Conservation (phyloP, 2,113 vertebrate species). For the Cacatua alba region DNA sequence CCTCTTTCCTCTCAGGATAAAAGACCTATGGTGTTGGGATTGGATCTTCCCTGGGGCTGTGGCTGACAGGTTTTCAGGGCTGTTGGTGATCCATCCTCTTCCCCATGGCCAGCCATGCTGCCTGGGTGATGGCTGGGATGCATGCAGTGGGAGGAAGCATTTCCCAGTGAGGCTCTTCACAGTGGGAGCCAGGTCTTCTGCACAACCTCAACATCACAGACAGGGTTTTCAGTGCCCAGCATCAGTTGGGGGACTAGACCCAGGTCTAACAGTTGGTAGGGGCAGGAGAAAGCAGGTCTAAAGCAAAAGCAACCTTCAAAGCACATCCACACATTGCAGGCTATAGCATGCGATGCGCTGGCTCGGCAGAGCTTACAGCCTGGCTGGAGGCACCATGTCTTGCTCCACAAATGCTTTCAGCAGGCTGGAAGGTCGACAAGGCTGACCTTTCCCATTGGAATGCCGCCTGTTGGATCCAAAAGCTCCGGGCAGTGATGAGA, state of each 20-base stretch:
- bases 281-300: not conserved
- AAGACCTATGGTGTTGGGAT: not conserved
- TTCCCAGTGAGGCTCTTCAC: not conserved
- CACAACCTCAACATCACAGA: not conserved
- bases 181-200: not conserved
- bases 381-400: not conserved
- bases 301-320: not conserved
- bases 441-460: not conserved
- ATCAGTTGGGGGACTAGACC: rapidly evolving
- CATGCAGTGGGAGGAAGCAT: rapidly evolving
- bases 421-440: not conserved
- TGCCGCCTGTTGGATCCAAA: not conserved
- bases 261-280: not conserved
- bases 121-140: rapidly evolving
- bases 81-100: not conserved
- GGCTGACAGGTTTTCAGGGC: not conserved
- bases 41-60: not conserved
- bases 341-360: rapidly evolving
- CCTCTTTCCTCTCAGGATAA: not conserved
- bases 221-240: not conserved
- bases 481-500: not conserved
- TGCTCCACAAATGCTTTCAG: not conserved
- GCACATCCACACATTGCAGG: rapidly evolving
- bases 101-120: rapidly evolving
- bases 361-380: rapidly evolving